Evolutionary conservation across 2,888 invertebrate genomes (phyloP), one percentile per base, ranked within the genome.

Genomic region (Diarsia rubi): DNA sequence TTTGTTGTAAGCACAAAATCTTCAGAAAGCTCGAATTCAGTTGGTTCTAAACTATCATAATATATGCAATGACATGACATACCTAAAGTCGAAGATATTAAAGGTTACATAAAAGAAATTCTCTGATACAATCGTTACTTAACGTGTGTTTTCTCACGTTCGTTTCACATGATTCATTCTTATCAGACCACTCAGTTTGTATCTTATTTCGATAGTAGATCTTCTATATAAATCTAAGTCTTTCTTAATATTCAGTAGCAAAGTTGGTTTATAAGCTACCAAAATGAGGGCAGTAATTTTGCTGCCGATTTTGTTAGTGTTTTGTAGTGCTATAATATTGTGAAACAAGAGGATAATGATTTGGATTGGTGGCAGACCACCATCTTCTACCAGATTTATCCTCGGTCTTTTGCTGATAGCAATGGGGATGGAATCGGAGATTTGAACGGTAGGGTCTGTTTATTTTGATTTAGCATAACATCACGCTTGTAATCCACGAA

Each of bases 341-440:
- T 88, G 52, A 89, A 87, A 52, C 86, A 88, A 64, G 74, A 89
- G 16, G 92, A 92, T 64, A 87, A 78, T 2, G 91, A 92, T 1
- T 84, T 90, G 37, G 97, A 97, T 85, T 99, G 99, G 99, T 98
- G 98, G 98, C 97, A 98, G 87, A 97, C 97, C 16, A 97, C 97
- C 5, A 97, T 97, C 57, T 97, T 98, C 84, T 99, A 99, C 92
- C 98, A 98, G 92, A 97, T 98, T 69, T 98, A 98, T 91, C 98
- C 98, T 0, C 97, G 98, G 80, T 98, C 98, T 1, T 98, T 98
- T 93, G 97, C 97, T 90, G 99, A 99, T 90, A 97, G 97, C 76
- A 92, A 98, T 91, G 97, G 97, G 1, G 98, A 98, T 92, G 98
- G 98, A 0, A 94, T 98, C 21, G 97, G 97, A 0, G 97, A 97